A percentile compares a stretch with the other conserved stretches of the same genome.
phyloP scores from a whole-genome alignment of 2,113 vertebrate genomes.

The Theropithecus gelada region DNA sequence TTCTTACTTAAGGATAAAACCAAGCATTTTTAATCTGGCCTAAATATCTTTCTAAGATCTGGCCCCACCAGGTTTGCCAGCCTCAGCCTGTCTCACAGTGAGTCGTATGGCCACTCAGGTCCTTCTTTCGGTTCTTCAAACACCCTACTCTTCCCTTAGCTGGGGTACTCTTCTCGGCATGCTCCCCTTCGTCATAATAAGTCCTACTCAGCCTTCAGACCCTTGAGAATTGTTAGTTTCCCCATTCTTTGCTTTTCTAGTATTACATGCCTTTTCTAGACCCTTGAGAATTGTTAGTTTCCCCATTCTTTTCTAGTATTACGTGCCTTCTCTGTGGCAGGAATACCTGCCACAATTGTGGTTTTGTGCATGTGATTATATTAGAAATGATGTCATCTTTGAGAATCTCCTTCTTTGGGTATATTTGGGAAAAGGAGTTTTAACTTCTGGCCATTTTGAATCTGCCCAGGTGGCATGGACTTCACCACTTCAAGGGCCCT shows the following conservation, averaged over 20 bases:
- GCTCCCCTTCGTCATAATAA: not conserved
- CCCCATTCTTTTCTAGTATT: not conserved
- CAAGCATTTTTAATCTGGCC: not conserved
- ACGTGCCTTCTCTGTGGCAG: not conserved
- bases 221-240: not conserved
- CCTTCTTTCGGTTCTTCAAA: not conserved
- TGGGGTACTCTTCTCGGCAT: not conserved
- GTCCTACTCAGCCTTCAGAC: not conserved
- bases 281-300: not conserved
- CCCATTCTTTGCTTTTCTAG: not conserved
- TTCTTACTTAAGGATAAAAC: not conserved
- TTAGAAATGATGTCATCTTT: not conserved
- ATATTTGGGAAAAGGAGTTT: not conserved
- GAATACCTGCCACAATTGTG: not conserved
- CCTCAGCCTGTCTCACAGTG: not conserved
- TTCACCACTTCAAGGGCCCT: not conserved
- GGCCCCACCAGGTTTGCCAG: not conserved
- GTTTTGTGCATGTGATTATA: not conserved
- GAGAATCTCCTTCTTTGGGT: not conserved
- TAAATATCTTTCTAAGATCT: not conserved
- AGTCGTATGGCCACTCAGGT: not conserved
- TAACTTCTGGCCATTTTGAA: not conserved
- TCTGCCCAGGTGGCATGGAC: not conserved
- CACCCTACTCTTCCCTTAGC: not conserved
- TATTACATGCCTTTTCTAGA: not conserved